Evolutionary conservation across 2,113 vertebrate species (phyloP), one percentile per base, ranked within the genome.

Genomic region (Pomatostomus ruficeps): DNA sequence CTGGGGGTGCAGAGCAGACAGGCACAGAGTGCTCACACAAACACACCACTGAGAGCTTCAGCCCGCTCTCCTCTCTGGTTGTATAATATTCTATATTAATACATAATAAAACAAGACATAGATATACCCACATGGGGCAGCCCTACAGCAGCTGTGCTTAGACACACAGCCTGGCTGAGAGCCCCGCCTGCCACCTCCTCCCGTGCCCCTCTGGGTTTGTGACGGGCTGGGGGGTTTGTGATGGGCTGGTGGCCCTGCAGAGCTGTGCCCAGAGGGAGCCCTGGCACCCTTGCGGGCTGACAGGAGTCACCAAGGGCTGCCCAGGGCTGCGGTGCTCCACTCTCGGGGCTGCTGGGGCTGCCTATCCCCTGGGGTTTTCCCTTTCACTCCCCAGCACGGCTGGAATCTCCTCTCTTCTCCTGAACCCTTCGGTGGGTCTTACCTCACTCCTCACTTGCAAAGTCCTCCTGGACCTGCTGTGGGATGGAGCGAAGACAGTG

Each of bases 401-500:
- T 4, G 35, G 21, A 24, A n/a, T 21, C 52, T 72, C 40, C 80
- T 42, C 36, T 29, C 26, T 5, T 45, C 20, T 72, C 29, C 23
- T 9, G 2, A 45, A n/a, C 28, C 36, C 58, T 71, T 15, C 1
- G 3, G 14, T 3, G 29, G 16, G 15, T 65, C 58, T 45, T 11
- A 24, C 22, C 22, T 4, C 5, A 35, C 2, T 5, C 36, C 23
- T 46, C 31, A 4, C 35, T 29, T 0, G 0, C 29, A 3, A 29
- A 52, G 13, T 65, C 59, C 23, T 52, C n/a, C 66, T 4, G 10
- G 62, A 78, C 45, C n/a, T 40, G 75, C 45, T 36, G 36, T 14
- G 45, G 57, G 71, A 88, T 29, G 46, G 26, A 61, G 85, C 63
- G 49, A 59, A 52, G 38, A 28, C 1, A 4, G n/a, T 7, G 29